Base-by-base conservation (phyloP, 2,797 vertebrate species). In the Cossypha heuglini region DNA sequence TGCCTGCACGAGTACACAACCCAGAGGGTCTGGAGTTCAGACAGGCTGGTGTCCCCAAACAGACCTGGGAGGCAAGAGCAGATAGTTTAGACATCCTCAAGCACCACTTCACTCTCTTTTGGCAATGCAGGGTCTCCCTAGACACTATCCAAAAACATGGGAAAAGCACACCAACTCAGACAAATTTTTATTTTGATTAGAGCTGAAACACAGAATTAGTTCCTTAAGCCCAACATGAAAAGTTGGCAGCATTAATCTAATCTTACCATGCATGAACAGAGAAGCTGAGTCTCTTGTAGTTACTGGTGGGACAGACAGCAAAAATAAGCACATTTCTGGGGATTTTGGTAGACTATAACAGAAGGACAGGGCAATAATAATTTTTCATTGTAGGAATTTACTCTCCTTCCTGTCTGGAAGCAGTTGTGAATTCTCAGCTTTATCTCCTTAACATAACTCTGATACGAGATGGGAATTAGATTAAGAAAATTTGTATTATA, bases 1-100 rank as follows among this genome's bases (percentile, higher is more conserved):
- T 16, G 16, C 22, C 71, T 49, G 25, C 35, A 49, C 0, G 0
- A 66, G 28, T 9, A 19, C 31, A 33, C 15, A 74, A 5, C 14
- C 5, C 29, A 5, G 3, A 45, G 59, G n/a, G 57, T 68, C 66
- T 28, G 5, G 45, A 21, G 25, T 29, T 40, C 28, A 42, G 76
- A 13, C 10, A 45, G 21, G 21, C 2, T 1, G 0, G 64, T 20
- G 22, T 58, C 20, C 52, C 26, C 31, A 48, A 6, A 49, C 3
- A 38, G 49, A 43, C 5, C 1, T 18, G 29, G 26, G 42, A 84
- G 52, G n/a, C 9, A 54, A 37, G 26, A 93, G 29, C 8, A 74
- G 51, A 35, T 2, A 68, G 38, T 6, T 43, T 5, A 54, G 40
- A 64, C 22, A 62, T 11, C 29, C 29, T 20, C 18, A 46, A 26